Evolutionary conservation across 2,888 invertebrate species (phyloP), one percentile per base, ranked within the genome.

Genomic region (Bibio marci): DNA sequence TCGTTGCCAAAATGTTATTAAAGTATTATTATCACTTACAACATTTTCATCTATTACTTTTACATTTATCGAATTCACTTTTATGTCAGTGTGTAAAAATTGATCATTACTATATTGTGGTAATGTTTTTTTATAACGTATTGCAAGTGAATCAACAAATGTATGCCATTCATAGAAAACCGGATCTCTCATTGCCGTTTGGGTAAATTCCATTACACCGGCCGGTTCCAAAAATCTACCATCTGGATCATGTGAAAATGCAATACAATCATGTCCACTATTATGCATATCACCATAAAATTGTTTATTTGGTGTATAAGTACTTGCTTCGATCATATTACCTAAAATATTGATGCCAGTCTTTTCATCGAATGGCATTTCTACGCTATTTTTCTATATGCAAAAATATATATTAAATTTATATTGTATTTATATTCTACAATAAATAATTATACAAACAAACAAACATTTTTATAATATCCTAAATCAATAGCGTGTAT

Each of bases 401-500:
- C 44, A 42, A 27, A 10, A 14, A 8, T 8, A 8, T 4, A 22
- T 6, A 22, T 6, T 22, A 22, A 6, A 22, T 22, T 22, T 6
- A 6, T 6, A 22, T 22, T 6, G n/a, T n/a, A n/a, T n/a, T n/a
- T n/a, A n/a, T n/a, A n/a, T n/a, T n/a, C n/a, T n/a, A n/a, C n/a
- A n/a, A n/a, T n/a, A n/a, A n/a, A n/a, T n/a, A n/a, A n/a, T n/a
- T n/a, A n/a, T n/a, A n/a, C n/a, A n/a, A n/a, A n/a, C n/a, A n/a
- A n/a, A n/a, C 22, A 22, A 22, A 22, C 22, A 22, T 22, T 8
- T 6, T 6, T 22, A 8, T 22, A 22, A 33, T 55, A 57, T 13
- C 82, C 82, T 35, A 74, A 72, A 50, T 81, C 72, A 46, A 87
- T 80, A 8, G 80, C 79, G 18, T 76, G 77, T 41, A 73, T 71